phyloP scores from a whole-genome alignment of 2,888 invertebrate species.

The Cheilosia vernalis region DNA sequence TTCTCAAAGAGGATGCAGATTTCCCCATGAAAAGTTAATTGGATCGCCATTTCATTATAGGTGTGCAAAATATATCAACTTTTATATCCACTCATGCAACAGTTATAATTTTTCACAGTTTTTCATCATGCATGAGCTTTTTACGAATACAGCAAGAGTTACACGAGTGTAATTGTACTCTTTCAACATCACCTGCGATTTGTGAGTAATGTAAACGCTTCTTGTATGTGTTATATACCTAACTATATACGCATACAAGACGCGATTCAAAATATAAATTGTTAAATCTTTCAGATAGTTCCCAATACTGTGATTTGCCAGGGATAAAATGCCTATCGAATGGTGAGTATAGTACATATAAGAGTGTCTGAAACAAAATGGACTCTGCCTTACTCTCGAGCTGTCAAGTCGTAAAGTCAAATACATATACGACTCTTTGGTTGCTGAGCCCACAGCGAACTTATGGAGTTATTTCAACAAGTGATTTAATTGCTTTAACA shows the following conservation, averaged over 20 bases:
- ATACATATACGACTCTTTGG: no score
- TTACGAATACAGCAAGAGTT: slow-evolving; percentile 67
- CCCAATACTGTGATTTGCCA: slow-evolving; percentile 33
- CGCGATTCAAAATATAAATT: background rate
- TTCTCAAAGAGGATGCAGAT: slow-evolving; percentile 64
- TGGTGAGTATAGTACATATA: slow-evolving; percentile 47
- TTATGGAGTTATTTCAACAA: no score
- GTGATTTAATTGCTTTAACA: no score
- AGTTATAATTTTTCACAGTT: slow-evolving; percentile 34
- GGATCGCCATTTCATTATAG: slow-evolving; percentile 70
- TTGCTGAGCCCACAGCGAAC: no score
- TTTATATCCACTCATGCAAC: background rate
- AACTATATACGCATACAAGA: no score
- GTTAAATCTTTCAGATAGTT: slow-evolving; percentile 34
- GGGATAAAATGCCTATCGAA: slow-evolving; percentile 26
- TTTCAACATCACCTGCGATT: slow-evolving; percentile 55
- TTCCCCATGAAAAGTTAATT: slow-evolving; percentile 68
- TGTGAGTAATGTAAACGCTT: slow-evolving; percentile 54
- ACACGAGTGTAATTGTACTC: slow-evolving; percentile 75
- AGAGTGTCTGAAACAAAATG: background rate
- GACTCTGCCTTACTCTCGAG: background rate
- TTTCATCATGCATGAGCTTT: slow-evolving; percentile 73
- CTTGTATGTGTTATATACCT: no score
- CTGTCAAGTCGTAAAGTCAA: no score
- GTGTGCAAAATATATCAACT: slow-evolving; percentile 11